Evolutionary conservation across 2,888 invertebrate genomes (phyloP).

Genomic region (Drosophila engyochracea): DNA sequence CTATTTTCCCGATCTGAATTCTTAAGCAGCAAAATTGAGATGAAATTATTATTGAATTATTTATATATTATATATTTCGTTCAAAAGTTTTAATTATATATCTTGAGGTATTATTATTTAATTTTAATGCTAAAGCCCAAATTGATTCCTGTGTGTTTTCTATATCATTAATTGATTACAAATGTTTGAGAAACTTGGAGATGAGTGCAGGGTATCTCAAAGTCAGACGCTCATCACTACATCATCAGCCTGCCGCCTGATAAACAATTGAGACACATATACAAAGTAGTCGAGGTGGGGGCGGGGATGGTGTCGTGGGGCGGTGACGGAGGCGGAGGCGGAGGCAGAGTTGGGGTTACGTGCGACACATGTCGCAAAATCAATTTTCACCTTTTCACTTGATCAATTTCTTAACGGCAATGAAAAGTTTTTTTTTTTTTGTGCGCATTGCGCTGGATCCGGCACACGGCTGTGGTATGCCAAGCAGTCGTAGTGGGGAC

Average conservation of each 20-base stretch:
- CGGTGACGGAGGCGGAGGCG: background rate
- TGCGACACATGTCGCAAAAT: slow-evolving; percentile 75
- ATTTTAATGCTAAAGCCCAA: background rate
- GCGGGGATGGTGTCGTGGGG: background rate
- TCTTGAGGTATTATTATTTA: background rate
- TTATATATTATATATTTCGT: background rate
- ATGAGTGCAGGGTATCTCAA: slow-evolving; percentile 11
- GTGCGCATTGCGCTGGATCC: slow-evolving; percentile 51
- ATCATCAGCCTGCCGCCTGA: slow-evolving; percentile 36
- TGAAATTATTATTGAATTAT: background rate
- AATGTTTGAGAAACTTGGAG: background rate
- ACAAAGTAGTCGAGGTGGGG: slow-evolving; percentile 16
- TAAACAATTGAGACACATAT: slow-evolving; percentile 69
- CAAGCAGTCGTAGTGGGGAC: slow-evolving; percentile 45
- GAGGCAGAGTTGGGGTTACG: slow-evolving; percentile 1
- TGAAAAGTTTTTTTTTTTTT: slow-evolving; percentile 65
- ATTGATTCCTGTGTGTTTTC: background rate
- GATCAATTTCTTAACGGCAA: slow-evolving; percentile 81
- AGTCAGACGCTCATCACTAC: no score
- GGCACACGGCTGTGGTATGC: slow-evolving; percentile 64
- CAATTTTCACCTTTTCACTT: slow-evolving; percentile 82
- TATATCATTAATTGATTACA: background rate
- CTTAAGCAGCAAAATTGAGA: background rate
- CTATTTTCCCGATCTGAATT: background rate
- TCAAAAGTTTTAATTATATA: background rate